phyloP scores from a whole-genome alignment of 2,113 vertebrate species.

The Mystacornis crossleyi region DNA sequence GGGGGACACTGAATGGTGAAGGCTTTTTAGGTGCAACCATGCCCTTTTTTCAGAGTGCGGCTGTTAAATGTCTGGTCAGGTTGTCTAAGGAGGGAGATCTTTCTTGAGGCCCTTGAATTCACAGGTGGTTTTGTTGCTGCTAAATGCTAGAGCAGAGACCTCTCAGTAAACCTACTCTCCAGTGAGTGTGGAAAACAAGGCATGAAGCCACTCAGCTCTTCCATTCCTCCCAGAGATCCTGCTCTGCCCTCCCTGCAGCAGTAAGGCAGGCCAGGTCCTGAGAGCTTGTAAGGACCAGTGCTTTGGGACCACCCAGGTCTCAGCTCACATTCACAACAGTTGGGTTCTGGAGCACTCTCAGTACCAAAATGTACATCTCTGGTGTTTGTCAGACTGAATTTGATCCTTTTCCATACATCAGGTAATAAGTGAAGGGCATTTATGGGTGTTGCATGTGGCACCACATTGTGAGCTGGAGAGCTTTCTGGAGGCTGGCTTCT shows the following conservation, averaged over 20 bases:
- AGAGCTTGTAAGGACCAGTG: background rate
- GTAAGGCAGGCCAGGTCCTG: background rate
- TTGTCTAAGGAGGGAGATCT: background rate
- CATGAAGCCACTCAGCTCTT: background rate
- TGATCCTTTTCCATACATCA: background rate
- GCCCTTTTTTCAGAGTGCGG: background rate
- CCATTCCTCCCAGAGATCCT: background rate
- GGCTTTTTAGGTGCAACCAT: background rate
- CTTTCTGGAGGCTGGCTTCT: background rate
- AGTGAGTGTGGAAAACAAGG: background rate
- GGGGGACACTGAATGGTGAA: background rate
- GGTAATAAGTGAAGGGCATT: background rate
- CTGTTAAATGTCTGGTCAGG: background rate
- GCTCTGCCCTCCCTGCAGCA: background rate
- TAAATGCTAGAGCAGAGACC: background rate
- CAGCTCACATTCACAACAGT: background rate
- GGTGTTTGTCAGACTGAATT: background rate
- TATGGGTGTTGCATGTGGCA: rapidly evolving
- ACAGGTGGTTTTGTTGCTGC: background rate
- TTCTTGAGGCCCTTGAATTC: background rate
- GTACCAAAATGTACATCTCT: background rate
- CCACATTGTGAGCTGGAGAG: rapidly evolving
- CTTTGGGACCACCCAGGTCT: background rate
- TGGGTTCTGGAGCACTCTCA: background rate
- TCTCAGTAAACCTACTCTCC: background rate